Conservation (phyloP, 1,140 invertebrate species). For the Saccostrea echinata region DNA sequence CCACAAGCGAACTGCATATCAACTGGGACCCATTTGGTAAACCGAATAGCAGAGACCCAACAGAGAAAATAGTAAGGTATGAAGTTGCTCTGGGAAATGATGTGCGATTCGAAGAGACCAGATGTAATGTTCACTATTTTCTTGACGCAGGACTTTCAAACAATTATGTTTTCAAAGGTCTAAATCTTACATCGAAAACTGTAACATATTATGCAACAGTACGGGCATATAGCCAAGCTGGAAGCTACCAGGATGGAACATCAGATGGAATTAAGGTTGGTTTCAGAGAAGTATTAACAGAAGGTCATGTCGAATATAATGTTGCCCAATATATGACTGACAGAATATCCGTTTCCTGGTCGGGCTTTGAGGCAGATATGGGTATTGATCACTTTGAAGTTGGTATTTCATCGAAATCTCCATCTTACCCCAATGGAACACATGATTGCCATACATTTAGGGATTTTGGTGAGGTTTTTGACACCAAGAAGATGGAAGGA, state of each 20-base stretch:
- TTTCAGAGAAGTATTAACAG: neutral
- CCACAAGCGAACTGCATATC: constrained; percentile 50
- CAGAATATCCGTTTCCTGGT: neutral
- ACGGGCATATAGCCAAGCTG: constrained; percentile 60
- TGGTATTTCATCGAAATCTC: constrained; percentile 35
- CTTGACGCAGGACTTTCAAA: constrained; percentile 59
- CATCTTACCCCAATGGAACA: neutral
- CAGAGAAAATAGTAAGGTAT: constrained; percentile 59
- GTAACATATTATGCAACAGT: constrained; percentile 65
- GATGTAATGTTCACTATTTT: constrained; percentile 60
- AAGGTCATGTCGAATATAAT: neutral
- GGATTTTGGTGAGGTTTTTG: constrained; percentile 58
- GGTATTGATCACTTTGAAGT: constrained; percentile 59
- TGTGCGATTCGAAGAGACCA: constrained; percentile 38
- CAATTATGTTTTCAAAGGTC: constrained; percentile 51
- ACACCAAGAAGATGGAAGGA: constrained; percentile 32
- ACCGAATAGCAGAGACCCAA: constrained; percentile 44
- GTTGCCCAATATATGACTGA: neutral
- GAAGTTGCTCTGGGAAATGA: constrained; percentile 64
- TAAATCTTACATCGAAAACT: constrained; percentile 63
- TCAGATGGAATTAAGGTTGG: constrained; percentile 65
- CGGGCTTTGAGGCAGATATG: neutral
- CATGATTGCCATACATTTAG: constrained; percentile 5
- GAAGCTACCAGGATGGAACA: constrained; percentile 55
- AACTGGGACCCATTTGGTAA: constrained; percentile 66